Percentiles rank a stretch among this genome's conserved stretches.
These are phyloP conservation scores for Tupiocoris notatus DNA, from an alignment of 2,888 invertebrate species.

Conservation along the genomic window DNA sequence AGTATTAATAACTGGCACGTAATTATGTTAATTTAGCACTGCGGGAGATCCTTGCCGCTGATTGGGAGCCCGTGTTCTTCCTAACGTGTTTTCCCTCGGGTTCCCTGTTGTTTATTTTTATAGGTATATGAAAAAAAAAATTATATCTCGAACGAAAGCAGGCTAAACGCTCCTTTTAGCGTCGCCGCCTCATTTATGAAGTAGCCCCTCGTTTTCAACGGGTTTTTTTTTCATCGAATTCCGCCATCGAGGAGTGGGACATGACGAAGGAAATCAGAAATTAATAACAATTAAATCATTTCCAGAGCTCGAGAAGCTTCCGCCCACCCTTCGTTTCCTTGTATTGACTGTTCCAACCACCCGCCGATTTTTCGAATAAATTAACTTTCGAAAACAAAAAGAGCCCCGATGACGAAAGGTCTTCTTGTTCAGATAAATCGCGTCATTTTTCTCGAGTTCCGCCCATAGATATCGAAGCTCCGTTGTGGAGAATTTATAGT, in stretches of 20 bases:
- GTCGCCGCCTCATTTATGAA: slow-evolving; percentile 23
- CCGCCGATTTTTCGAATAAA: slow-evolving; percentile 28
- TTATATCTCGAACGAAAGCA: neutral
- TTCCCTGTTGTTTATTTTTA: neutral
- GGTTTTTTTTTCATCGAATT: neutral
- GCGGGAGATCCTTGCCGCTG: neutral
- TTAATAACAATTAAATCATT: slow-evolving; percentile 27
- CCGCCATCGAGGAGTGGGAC: neutral
- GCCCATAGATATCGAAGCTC: slow-evolving; percentile 6
- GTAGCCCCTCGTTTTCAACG: neutral
- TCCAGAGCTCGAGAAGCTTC: neutral
- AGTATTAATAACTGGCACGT: slow-evolving; percentile 19
- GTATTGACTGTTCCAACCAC: slow-evolving; percentile 18
- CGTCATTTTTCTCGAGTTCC: slow-evolving; percentile 25
- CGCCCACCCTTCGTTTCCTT: neutral
- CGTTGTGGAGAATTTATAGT: neutral
- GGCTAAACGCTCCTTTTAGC: slow-evolving; percentile 20
- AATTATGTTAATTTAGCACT: slow-evolving; percentile 13
- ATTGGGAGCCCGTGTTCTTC: neutral
- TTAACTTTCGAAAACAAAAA: neutral
- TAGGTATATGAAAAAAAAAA: neutral
- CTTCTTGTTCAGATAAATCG: slow-evolving; percentile 13
- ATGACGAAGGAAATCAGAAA: neutral
- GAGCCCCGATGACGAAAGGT: slow-evolving; percentile 14
- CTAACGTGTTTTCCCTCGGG: neutral